These are phyloP conservation scores for Drosophila subsilvestris DNA, from an alignment of 2,888 invertebrate species.

Conservation along the genomic window DNA sequence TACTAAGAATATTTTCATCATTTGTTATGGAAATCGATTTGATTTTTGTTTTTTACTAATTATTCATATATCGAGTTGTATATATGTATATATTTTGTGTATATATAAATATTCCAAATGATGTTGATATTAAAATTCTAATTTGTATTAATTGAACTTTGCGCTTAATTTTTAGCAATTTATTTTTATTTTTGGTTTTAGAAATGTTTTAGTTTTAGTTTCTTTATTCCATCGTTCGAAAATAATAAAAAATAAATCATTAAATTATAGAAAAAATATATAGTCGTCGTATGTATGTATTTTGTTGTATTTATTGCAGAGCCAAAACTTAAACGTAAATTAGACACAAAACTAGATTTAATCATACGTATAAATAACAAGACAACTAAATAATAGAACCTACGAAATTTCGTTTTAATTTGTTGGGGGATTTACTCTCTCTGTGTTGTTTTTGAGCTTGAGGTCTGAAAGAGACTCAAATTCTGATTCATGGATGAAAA, in stretches of 20 bases:
- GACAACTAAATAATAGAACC: slow-evolving; percentile 61
- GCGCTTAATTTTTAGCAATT: slow-evolving; percentile 66
- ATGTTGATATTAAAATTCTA: slow-evolving; percentile 77
- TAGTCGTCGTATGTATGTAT: slow-evolving; percentile 21
- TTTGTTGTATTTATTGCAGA: slow-evolving; percentile 56
- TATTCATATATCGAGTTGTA: slow-evolving; percentile 49
- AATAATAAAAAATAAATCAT: slow-evolving; percentile 37
- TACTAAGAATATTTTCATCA: slow-evolving; percentile 37
- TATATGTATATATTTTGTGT: slow-evolving; percentile 60
- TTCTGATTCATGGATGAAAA: slow-evolving; percentile 37
- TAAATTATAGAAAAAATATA: slow-evolving; percentile 50
- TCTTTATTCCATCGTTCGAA: slow-evolving; percentile 19
- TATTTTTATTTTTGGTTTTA: slow-evolving; percentile 27
- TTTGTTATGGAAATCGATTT: slow-evolving; percentile 47
- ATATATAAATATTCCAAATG: slow-evolving; percentile 62
- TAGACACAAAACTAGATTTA: slow-evolving; percentile 42
- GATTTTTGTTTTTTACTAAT: slow-evolving; percentile 46
- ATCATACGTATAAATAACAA: slow-evolving; percentile 64
- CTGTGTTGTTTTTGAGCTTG: slow-evolving; percentile 37
- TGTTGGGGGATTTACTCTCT: slow-evolving; percentile 5
- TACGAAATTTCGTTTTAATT: slow-evolving; percentile 34
- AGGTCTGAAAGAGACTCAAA: slow-evolving; percentile 39
- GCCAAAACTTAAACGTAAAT: slow-evolving; percentile 58
- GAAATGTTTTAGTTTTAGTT: slow-evolving; percentile 16
- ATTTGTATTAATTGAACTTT: slow-evolving; percentile 81